Base-by-base conservation (phyloP, 53 echinoderm and acorn worm genomes). In the Astropecten irregularis region DNA sequence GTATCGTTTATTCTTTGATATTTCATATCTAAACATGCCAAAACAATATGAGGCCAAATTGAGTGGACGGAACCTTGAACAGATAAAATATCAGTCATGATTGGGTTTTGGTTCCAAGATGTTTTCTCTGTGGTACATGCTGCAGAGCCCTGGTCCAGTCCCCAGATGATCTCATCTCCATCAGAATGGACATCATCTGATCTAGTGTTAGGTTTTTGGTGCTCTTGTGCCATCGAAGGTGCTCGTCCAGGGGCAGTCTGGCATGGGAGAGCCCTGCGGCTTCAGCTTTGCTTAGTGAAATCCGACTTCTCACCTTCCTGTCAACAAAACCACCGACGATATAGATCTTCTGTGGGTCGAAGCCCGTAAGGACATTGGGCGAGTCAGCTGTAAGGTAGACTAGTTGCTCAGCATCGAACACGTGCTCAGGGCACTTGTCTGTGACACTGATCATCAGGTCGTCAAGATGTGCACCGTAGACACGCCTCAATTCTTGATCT, bases 321-420 rank as follows among this genome's bases (percentile, higher is more conserved):
- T 95, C 96, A 4, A 95, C 96, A 33, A 95, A 83, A 37, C 91
- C 96, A 5, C 96, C 96, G 14, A 95, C 61, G 40, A 95, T 73
- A 50, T 95, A 91, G 2, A 91, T 73, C 64, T 83, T 91, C 42
- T 73, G 71, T 4, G 59, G 40, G 68, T 95, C 93, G 53, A 35
- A 93, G 18, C 66, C 23, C 59, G 69, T 54, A 72, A 95, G 69
- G 39, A 91, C 61, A 60, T 95, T 93, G 66, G 91, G 86, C 1
- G 96, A 95, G 56, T 95, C 93, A 2, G 96, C 86, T 13, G 88
- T 89, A 26, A 95, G 71, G 55, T 93, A 95, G 7, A 95, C 56
- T 6, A 95, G 62, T 28, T 95, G 46, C 5, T 91, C 74, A n/a
- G 40, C 64, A 2, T 87, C 69, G 37, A 93, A 91, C 8, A 83